A percentile compares a stretch with the other conserved stretches of the same genome.
phyloP scores from a whole-genome alignment of 2,888 invertebrate genomes.

The Heteropelma amictum region DNA sequence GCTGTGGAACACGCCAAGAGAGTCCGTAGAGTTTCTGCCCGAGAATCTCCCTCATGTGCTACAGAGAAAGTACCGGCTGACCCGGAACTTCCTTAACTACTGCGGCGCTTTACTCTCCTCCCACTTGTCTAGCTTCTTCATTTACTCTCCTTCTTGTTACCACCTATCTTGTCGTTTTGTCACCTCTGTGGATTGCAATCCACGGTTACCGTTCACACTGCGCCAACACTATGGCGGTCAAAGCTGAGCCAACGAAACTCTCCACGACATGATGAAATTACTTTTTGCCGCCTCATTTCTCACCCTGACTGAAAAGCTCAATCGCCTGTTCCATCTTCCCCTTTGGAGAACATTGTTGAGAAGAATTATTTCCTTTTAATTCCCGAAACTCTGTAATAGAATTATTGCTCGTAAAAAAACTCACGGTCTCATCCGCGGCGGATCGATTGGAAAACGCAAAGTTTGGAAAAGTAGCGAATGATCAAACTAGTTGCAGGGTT shows the following conservation, averaged over 20 bases:
- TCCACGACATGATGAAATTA: slow-evolving; percentile 22
- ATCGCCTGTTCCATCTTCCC: neutral
- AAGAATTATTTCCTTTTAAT: neutral
- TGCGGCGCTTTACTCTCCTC: slow-evolving; percentile 34
- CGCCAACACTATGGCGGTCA: slow-evolving; percentile 24
- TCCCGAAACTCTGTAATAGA: neutral
- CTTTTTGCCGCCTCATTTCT: slow-evolving; percentile 12
- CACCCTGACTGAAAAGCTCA: neutral
- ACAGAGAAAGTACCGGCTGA: slow-evolving; percentile 52
- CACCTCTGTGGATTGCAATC: slow-evolving; percentile 27
- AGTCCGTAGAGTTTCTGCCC: slow-evolving; percentile 14
- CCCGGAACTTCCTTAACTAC: slow-evolving; percentile 60
- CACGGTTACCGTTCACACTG: slow-evolving; percentile 31
- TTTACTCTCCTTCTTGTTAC: neutral
- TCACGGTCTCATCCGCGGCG: too few relatives aligned
- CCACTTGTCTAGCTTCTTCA: slow-evolving; percentile 22
- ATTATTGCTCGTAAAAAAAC: neutral
- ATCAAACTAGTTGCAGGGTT: slow-evolving; percentile 30
- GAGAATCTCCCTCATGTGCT: slow-evolving; percentile 25
- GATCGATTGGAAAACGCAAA: slow-evolving; percentile 1
- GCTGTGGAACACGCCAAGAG: slow-evolving; percentile 37
- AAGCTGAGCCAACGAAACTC: neutral
- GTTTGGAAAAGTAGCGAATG: slow-evolving; percentile 23
- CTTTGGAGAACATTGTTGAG: neutral
- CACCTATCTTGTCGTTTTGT: slow-evolving; percentile 6